A percentile compares a stretch with the other conserved stretches of the same genome.
phyloP scores from a whole-genome alignment of 2,113 vertebrate species.

The Terrapene triunguis region DNA sequence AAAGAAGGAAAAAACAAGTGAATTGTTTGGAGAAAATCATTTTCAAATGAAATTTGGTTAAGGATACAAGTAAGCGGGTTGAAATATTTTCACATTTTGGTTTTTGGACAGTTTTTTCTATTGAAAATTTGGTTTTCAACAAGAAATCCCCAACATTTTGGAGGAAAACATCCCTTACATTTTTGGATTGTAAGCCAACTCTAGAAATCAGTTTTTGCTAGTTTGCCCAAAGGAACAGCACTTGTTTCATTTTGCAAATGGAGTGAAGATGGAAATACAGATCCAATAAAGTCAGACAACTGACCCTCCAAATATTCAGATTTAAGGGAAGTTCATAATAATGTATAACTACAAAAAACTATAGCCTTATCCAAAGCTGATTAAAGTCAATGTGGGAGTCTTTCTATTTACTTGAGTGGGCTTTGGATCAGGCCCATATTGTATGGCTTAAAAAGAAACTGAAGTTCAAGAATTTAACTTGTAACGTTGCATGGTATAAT shows the following conservation, averaged over 20 bases:
- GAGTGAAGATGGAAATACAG: not conserved
- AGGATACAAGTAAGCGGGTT: not conserved
- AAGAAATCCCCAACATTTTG: not conserved
- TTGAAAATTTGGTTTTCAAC: not conserved
- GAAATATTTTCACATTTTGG: not conserved
- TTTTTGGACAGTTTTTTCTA: not conserved
- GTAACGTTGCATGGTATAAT: not conserved
- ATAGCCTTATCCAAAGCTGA: not conserved
- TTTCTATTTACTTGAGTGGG: not conserved
- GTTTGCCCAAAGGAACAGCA: not conserved
- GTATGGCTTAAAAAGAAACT: not conserved
- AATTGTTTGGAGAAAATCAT: not conserved
- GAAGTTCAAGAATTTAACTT: not conserved
- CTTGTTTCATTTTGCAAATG: not conserved
- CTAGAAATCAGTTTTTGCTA: not conserved
- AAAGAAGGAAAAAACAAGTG: no score
- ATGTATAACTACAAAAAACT: not conserved
- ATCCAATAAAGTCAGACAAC: not conserved
- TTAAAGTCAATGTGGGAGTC: not conserved
- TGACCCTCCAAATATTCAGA: not conserved
- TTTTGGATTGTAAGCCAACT: not conserved
- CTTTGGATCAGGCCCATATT: not conserved
- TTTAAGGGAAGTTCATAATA: not conserved
- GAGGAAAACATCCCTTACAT: not conserved
- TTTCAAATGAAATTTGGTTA: not conserved